Conservation (phyloP, 1,140 invertebrate genomes). For the Euschistus heros region DNA sequence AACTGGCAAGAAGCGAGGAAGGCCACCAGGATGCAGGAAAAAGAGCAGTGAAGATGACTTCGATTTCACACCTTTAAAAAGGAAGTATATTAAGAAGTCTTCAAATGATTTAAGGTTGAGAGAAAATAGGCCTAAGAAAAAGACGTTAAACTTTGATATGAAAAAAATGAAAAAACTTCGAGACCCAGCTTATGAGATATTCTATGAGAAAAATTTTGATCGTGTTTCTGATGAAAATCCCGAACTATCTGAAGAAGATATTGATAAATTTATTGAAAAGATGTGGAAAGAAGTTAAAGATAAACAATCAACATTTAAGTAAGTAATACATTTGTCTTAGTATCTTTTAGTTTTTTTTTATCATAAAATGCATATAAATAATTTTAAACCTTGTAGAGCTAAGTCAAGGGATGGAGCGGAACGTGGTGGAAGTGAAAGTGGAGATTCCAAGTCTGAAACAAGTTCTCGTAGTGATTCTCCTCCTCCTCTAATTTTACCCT, state of each 20-base stretch:
- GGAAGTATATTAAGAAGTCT: constrained; percentile 7
- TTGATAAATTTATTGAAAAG: constrained; percentile 25
- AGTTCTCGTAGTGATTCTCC: constrained; percentile 19
- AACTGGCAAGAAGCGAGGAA: background rate
- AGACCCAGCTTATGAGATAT: constrained; percentile 13
- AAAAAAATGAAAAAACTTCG: constrained; percentile 1
- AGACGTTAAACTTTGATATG: background rate
- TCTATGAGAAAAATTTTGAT: constrained; percentile 25
- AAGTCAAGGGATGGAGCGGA: background rate
- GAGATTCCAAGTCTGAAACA: background rate
- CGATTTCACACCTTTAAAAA: constrained; percentile 5
- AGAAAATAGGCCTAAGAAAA: background rate
- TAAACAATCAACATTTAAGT: constrained; percentile 18
- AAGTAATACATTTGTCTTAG: background rate
- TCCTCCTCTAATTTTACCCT: background rate
- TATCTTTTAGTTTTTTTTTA: background rate
- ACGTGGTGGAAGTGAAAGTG: background rate
- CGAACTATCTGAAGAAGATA: constrained; percentile 20
- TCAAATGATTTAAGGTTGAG: background rate
- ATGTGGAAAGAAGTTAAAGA: constrained; percentile 24
- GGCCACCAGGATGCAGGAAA: background rate
- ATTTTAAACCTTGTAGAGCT: background rate
- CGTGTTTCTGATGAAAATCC: constrained; percentile 24
- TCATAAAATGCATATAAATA: background rate
- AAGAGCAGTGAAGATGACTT: background rate